These are phyloP conservation scores for Pogonocherus hispidulus DNA, from an alignment of 2,888 invertebrate species.

Conservation along the genomic window DNA sequence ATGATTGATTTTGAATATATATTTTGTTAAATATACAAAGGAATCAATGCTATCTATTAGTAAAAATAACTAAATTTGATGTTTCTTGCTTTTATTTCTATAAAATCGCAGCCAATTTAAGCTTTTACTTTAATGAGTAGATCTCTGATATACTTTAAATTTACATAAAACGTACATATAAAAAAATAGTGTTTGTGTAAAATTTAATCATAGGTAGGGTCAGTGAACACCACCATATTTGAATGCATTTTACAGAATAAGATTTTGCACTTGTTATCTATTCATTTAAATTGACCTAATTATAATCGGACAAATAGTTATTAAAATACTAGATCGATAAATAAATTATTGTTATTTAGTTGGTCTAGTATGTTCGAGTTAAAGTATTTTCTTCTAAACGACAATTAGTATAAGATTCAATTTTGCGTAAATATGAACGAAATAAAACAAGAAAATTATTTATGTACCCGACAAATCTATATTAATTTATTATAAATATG, in stretches of 20 bases:
- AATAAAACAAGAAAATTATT: slow-evolving; percentile 64
- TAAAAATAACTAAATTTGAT: too few species aligned
- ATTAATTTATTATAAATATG: slow-evolving; percentile 67
- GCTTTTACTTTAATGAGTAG: too few species aligned
- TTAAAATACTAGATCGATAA: slow-evolving; percentile 52
- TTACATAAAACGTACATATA: not conserved
- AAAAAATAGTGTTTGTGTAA: not conserved
- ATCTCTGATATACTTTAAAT: too few species aligned
- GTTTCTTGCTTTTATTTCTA: too few species aligned
- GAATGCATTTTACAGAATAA: slow-evolving; percentile 54
- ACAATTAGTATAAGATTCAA: slow-evolving; percentile 60
- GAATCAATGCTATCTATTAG: not conserved
- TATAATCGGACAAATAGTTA: slow-evolving; percentile 61
- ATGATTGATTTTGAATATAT: slow-evolving; percentile 11
- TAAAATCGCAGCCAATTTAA: too few species aligned
- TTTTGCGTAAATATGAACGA: slow-evolving; percentile 63
- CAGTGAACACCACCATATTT: slow-evolving; percentile 24
- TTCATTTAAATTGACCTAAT: slow-evolving; percentile 66
- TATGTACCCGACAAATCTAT: slow-evolving; percentile 58
- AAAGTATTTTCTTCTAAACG: slow-evolving; percentile 52
- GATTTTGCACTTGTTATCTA: slow-evolving; percentile 63
- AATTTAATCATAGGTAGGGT: not conserved
- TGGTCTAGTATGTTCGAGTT: slow-evolving; percentile 48
- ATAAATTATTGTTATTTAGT: slow-evolving; percentile 52
- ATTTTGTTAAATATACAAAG: too few species aligned